Base-by-base conservation (phyloP, 2,888 invertebrate genomes). In the Euspilapteryx auroguttella region DNA sequence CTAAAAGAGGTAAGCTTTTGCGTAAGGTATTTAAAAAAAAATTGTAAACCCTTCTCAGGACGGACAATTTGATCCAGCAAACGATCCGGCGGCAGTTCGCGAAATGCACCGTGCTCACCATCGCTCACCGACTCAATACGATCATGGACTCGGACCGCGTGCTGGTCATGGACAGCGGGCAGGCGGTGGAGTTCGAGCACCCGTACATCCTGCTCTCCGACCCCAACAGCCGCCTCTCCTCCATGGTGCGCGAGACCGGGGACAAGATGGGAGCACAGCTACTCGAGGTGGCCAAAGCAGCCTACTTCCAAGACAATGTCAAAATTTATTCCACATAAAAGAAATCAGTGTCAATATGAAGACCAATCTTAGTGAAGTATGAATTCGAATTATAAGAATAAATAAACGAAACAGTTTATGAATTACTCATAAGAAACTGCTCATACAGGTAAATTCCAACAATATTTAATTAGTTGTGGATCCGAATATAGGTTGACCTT, bases 61-160 rank as follows among this genome's bases (percentile, higher is more conserved):
- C 93, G 10, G 93, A 94, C 56, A 79, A 78, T 10, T 75, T 93
- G 33, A 94, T 94, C 42, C 94, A 93, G 55, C 78, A 80, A 44
- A 90, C 92, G 0, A 91, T 94, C 24, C 78, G 91, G 12, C 75
- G 78, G 8, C 86, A 88, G 54, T 94, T 94, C 48, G 71, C 75
- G 6, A 59, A 83, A 1, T 93, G 91, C 51, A 93, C 93, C 0
- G 93, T 94, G 3, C 61, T 95, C 9, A 94, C 94, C 1, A 91
- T 95, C 25, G 94, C 94, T 7, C 94, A 95, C 61, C 82, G 94
- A 27, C 79, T 95, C 32, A 94, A 94, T 56, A 95, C 94, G 5
- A 92, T 95, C 43, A 81, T 94, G 82, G 93, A 94, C 61, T 90
- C 89, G 3, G 88, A 90, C 55, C 82, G 87, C 47, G 88, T 93